Evolutionary conservation across 2,797 vertebrate genomes (phyloP), one percentile per base, ranked within the genome.

Genomic region (Enteromius treurensis): DNA sequence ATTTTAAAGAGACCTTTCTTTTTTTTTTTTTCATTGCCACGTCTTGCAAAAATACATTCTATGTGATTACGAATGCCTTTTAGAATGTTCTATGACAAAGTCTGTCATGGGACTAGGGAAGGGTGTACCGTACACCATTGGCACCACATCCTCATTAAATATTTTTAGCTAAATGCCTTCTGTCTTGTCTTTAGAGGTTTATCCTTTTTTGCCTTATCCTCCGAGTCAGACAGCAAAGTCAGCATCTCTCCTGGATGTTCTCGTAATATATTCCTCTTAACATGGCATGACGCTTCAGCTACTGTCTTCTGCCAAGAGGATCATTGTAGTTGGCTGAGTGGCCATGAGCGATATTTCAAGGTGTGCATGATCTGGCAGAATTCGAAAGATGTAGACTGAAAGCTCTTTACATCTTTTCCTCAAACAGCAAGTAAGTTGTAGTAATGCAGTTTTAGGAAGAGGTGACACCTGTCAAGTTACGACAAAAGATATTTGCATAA

Each of bases 401-500:
- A 81, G 77, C 49, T 32, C 71, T 64, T 55, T 84, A 75, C 79
- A 70, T 58, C 9, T 62, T 69, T 64, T 79, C 64, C 78, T 83
- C 53, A 65, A 32, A 81, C 51, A 42, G 42, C 15, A 80, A 37
- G 29, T 69, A 29, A 69, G 17, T 47, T 34, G 37, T 29, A 29
- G 29, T 55, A 68, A 86, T 58, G 17, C 37, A 42, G 67, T 53
- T 76, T 68, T 29, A 51, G 40, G 45, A 73, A 29, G 49, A 17
- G 3, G 5, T 42, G 70, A 77, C 17, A 45, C 58, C 65, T 81
- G 81, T 49, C 65, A 64, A 67, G 29, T 21, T 21, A 15, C 17
- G 34, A 67, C 42, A 68, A 58, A 40, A 68, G 3, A 58, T 2
- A 86, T 87, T 79, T 83, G 74, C 78, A 85, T 76, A 69, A 86